Evolutionary conservation across 2,797 vertebrate genomes (phyloP), one percentile per base, ranked within the genome.

Genomic region (Poecilia picta): DNA sequence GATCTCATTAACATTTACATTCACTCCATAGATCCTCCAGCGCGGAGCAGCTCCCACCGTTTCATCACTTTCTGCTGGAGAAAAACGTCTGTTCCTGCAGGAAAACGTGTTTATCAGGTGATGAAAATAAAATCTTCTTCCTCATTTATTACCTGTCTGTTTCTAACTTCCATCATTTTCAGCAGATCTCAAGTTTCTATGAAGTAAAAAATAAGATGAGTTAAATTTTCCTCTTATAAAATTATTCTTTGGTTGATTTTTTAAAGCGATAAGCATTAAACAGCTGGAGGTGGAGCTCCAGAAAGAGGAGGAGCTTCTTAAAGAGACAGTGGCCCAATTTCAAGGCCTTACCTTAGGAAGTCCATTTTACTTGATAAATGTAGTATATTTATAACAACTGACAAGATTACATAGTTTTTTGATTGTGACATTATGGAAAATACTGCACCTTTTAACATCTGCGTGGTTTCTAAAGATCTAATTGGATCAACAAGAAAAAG

Each of bases 1-100:
- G 64, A 88, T 88, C 83, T 90, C 88, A 91, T 93, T 90, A 91
- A 90, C 89, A 85, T 87, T 89, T 89, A 81, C 86, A 85, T 83
- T 89, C 74, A 23, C 59, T 79, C 87, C 79, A 81, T 76, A 49
- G 84, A 43, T 43, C 79, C 46, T 80, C 83, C 53, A 12, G 73
- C 53, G 3, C 73, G 12, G 47, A 78, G 75, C 73, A 8, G 53
- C 81, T 81, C 59, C 45, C 8, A 68, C 66, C 8, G 39, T 43
- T 2, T 41, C 53, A 1, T 36, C 73, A 76, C 74, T 77, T 31
- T 49, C 76, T 76, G 43, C 36, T 74, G 46, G 46, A 12, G 4
- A 43, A 68, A 41, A 41, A 36, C 20, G 41, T 68, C 20, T 68
- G 20, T 5, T 12, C 20, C 36, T 10, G 36, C 36, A 70, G 23